These are phyloP conservation scores for Ectemnius cavifrons DNA, from an alignment of 2,888 invertebrate species.

Conservation along the genomic window DNA sequence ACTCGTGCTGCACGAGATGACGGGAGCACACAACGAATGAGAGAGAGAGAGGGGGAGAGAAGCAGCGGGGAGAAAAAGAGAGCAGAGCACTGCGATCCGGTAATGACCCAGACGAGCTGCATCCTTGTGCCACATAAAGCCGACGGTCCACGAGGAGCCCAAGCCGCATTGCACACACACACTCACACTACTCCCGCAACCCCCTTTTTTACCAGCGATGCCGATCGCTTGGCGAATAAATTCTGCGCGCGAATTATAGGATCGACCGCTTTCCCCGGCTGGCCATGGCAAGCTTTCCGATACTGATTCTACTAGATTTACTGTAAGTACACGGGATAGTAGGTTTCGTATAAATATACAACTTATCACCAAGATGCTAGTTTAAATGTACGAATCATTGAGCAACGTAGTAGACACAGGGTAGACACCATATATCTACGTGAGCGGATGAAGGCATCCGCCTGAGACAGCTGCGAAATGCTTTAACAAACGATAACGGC, in stretches of 20 bases:
- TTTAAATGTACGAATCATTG: too few relatives aligned
- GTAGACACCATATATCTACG: too few relatives aligned
- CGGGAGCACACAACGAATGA: constrained; percentile 10
- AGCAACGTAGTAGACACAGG: too few relatives aligned
- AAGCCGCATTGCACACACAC: background rate
- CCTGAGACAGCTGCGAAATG: too few relatives aligned
- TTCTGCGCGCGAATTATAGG: background rate
- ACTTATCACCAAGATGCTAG: too few relatives aligned
- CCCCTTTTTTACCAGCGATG: background rate
- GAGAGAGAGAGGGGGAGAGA: background rate
- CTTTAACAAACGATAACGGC: too few relatives aligned
- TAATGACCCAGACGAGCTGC: constrained; percentile 68
- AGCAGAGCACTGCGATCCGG: constrained; percentile 53
- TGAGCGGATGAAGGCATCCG: too few relatives aligned
- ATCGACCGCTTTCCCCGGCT: background rate
- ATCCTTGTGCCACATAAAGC: constrained; percentile 66
- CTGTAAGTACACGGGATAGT: too few relatives aligned
- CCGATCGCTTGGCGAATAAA: background rate
- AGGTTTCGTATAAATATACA: too few relatives aligned
- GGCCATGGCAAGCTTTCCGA: too few relatives aligned
- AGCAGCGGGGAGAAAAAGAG: constrained; percentile 1
- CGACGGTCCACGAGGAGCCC: constrained; percentile 19
- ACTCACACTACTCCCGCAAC: background rate
- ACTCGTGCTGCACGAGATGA: constrained; percentile 15
- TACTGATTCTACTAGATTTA: too few relatives aligned